Percentiles rank a stretch among this genome's conserved stretches.
Evolutionary conservation across 2,888 invertebrate genomes (phyloP).

Genomic region (Lamellibrachia satsuma): DNA sequence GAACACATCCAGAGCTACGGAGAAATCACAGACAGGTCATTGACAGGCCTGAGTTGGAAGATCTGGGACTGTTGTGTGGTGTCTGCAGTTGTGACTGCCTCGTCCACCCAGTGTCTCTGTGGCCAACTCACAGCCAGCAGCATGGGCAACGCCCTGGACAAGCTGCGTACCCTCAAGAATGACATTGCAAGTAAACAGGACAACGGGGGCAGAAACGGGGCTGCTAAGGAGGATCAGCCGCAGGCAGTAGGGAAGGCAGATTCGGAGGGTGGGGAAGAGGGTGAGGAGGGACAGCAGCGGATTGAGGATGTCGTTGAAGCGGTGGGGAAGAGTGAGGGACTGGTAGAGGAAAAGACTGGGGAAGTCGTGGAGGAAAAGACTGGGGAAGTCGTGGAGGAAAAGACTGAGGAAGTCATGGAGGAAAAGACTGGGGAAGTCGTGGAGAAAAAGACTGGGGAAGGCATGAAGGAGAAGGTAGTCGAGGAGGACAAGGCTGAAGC

Average conservation of each 20-base stretch:
- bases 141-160: slow-evolving; percentile 10
- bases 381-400: background rate
- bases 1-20: background rate
- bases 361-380: too few relatives aligned
- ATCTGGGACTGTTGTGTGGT: background rate
- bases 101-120: background rate
- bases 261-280: background rate
- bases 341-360: too few relatives aligned
- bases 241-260: background rate
- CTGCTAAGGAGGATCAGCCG: background rate
- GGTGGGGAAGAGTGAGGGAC: background rate
- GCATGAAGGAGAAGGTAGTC: background rate
- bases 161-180: background rate
- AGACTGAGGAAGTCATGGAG: background rate
- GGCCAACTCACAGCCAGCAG: background rate
- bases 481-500: background rate
- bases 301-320: background rate
- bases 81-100: background rate
- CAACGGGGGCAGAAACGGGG: background rate
- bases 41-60: background rate
- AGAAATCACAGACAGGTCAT: slow-evolving; percentile 3
- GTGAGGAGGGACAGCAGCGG: background rate
- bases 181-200: background rate
- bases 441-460: background rate
- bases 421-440: background rate